Conservation (phyloP, 2,888 invertebrate genomes). For the Oscheius sp. region DNA sequence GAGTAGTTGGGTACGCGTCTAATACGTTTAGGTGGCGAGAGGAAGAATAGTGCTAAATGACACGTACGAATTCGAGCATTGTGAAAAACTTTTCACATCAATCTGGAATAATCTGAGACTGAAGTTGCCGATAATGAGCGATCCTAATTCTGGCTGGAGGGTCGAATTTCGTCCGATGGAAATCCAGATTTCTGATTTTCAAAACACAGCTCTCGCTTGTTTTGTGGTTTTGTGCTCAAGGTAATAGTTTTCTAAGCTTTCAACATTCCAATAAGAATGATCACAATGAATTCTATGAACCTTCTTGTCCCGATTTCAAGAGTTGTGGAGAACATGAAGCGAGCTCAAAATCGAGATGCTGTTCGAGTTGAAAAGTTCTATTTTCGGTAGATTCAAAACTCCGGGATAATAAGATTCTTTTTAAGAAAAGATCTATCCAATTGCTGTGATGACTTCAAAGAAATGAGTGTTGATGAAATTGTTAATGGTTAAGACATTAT, state of each 20-base stretch:
- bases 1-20: too few relatives aligned
- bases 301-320: constrained; percentile 83
- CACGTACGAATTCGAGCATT: too few relatives aligned
- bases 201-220: constrained; percentile 97
- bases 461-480: constrained; percentile 91
- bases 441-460: constrained; percentile 72
- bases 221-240: constrained; percentile 93
- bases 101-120: constrained; percentile 71
- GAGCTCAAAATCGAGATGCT: constrained; percentile 90
- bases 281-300: too few relatives aligned
- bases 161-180: constrained; percentile 98
- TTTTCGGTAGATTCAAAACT: constrained; percentile 77
- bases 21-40: too few relatives aligned
- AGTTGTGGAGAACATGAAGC: constrained; percentile 86
- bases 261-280: constrained; percentile 90
- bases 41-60: too few relatives aligned
- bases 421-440: constrained; percentile 52
- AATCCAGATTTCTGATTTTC: constrained; percentile 97
- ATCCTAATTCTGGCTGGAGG: constrained; percentile 96
- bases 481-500: constrained; percentile 81
- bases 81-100: too few relatives aligned
- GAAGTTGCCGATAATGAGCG: constrained; percentile 86
- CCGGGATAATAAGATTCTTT: not conserved
- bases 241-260: too few relatives aligned
- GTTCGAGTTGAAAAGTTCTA: constrained; percentile 86